Base-by-base conservation (phyloP, 1,140 invertebrate species). In the Tetramorium parvispinum region DNA sequence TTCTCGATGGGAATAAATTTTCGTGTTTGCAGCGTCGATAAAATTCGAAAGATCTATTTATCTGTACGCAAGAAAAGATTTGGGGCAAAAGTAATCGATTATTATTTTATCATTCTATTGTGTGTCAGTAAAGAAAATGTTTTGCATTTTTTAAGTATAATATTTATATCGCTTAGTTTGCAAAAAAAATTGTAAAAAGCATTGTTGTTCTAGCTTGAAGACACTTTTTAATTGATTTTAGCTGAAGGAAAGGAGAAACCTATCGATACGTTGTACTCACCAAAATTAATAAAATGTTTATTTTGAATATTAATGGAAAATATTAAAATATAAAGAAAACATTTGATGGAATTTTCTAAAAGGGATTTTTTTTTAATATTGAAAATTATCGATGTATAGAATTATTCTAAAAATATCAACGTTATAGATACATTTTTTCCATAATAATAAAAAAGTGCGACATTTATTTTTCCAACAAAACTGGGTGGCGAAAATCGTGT, bases 401-500 rank as follows among this genome's bases (percentile, higher is more conserved):
- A 63, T 46, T 51, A 49, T 78, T n/a, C 5, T 27, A 0, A 1
- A 21, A 46, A 49, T 40, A 55, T 53, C 27, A 24, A 27, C 27
- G 6, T 13, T 18, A 43, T 10, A 8, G 49, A 43, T 43, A 43
- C 40, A 43, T 70, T 43, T 70, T 59, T 13, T 43, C 3, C 43
- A 53, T 40, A 27, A 27, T 70, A 7, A 32, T 21, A 10, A 57
- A 43, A 81, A 40, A 51, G n/a, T 21, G 4, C 7, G 32, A 68
- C 37, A n/a, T 81, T 32, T 51, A 79, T 37, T 37, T 53, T 24
- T 68, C 1, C 32, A n/a, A 24, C 7, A 46, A 71, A 75, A 37
- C 46, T 49, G 8, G 7, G 8, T 10, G 55, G 18, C 40, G 43
- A 82, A 83, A 83, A 75, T 73, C n/a, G 4, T 68, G 18, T 83